Evolutionary conservation across 2,888 invertebrate genomes (phyloP).

Genomic region (Teleogryllus oceanicus): DNA sequence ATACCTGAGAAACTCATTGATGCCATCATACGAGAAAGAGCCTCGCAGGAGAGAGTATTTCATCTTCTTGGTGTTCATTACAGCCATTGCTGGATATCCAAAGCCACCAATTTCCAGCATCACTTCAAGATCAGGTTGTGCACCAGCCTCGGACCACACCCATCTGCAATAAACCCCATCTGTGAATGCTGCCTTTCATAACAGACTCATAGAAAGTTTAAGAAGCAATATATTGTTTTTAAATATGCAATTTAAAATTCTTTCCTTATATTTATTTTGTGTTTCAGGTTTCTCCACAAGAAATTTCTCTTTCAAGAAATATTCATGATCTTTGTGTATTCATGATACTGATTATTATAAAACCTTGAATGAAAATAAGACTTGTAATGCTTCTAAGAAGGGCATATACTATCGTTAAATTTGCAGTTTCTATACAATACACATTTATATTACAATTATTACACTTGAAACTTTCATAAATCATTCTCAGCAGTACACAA

Average conservation of each 20-base stretch:
- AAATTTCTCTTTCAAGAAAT: neutral
- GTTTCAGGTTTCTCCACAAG: neutral
- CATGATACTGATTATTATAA: no score
- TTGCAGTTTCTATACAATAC: no score
- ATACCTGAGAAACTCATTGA: constrained; percentile 82
- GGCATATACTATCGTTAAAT: no score
- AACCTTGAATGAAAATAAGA: no score
- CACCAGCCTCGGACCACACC: constrained; percentile 92
- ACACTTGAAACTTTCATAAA: no score
- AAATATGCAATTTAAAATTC: neutral
- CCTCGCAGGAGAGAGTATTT: constrained; percentile 91
- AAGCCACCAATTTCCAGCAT: constrained; percentile 94
- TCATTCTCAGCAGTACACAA: no score
- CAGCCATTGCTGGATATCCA: constrained; percentile 98
- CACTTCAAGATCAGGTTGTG: constrained; percentile 79
- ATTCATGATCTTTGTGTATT: no score
- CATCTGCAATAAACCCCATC: constrained; percentile 51
- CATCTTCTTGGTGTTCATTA: constrained; percentile 93
- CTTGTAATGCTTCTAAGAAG: no score
- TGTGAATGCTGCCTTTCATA: neutral
- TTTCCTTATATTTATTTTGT: neutral
- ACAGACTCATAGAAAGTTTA: neutral
- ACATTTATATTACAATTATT: no score
- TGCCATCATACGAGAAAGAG: constrained; percentile 90
- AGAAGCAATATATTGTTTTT: neutral